Evolutionary conservation across 2,113 vertebrate species (phyloP), one percentile per base, ranked within the genome.

Genomic region (Ancistrus triradiatus): DNA sequence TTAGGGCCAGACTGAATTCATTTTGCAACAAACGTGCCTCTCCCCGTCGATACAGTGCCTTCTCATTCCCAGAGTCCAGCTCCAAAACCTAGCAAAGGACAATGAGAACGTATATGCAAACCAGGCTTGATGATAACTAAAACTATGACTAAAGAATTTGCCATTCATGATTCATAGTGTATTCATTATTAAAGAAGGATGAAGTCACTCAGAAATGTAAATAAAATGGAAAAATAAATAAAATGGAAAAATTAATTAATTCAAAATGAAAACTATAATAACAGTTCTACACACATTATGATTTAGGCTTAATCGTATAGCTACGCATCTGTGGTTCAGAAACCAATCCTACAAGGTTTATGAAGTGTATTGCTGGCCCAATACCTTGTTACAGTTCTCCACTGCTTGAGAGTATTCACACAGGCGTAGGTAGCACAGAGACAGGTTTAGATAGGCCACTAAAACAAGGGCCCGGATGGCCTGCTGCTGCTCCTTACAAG

Each of bases 321-420:
- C n/a, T n/a, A n/a, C n/a, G n/a, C n/a, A n/a, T n/a, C n/a, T n/a
- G n/a, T n/a, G n/a, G n/a, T n/a, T n/a, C n/a, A n/a, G n/a, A n/a
- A n/a, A 6, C 11, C 31, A 9, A 21, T 24, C 25, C 46, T 58
- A 49, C 13, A 42, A 1, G 40, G 48, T 33, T n/a, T n/a, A 10
- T 59, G 25, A 59, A 17, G 10, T 31, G 37, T 59, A 15, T 59
- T 22, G 68, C 17, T 8, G 62, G 4, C 42, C 21, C 25, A 51
- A 6, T 78, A 98, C 95, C 93, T 94, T 95, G 74, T 97, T 92
- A 14, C 95, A 98, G 85, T 89, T 94, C 21, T 97, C 92, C 0
- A 98, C 89, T 0, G 80, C 91, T 71, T 91, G 92, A 69, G 85
- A 22, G 18, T 90, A 93, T 1, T 98, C 95, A 1, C 88, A 75